Base-by-base conservation (phyloP, 2,888 invertebrate species). In the Zeuzera pyrina region DNA sequence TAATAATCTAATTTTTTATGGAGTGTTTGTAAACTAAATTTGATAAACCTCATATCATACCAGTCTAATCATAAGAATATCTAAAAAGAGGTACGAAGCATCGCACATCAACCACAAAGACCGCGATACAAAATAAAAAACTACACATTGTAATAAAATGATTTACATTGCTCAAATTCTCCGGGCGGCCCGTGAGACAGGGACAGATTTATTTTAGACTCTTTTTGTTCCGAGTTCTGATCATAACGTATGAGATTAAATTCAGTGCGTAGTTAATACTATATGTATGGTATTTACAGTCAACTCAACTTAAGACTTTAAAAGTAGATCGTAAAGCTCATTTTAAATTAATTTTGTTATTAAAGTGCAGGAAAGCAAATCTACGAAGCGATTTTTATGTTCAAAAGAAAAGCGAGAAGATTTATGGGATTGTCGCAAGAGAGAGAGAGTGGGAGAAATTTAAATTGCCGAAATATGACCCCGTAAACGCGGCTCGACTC, bases 151-250 rank as follows among this genome's bases (percentile, higher is more conserved):
- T 74, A 76, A 77, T 78, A 74, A 78, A 78, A 78, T 76, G 74
- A 77, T 77, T 78, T 77, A 78, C 79, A 74, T 77, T 76, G 66
- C 76, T 76, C 69, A 72, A 76, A 77, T 78, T 78, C 74, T 60
- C 61, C 61, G 54, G 65, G 64, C 55, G 62, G 59, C 61, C 49
- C 61, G 58, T 63, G 60, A 66, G 73, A 69, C 68, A 64, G 63
- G 63, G 73, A 78, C 69, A 73, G 67, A 74, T 71, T 73, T 72
- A 71, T 76, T 73, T 73, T 30, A 33, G 51, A 59, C 49, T 61
- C 64, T 72, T 76, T 69, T 79, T 77, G 70, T 62, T 63, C 64
- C 53, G 49, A 60, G 57, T 53, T 59, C 62, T 65, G 77, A 76
- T 74, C 77, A 64, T 77, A 78, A 78, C 64, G 73, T 76, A 79